Base-by-base conservation (phyloP, 1,140 invertebrate species). In the Drosophila nebulosa region DNA sequence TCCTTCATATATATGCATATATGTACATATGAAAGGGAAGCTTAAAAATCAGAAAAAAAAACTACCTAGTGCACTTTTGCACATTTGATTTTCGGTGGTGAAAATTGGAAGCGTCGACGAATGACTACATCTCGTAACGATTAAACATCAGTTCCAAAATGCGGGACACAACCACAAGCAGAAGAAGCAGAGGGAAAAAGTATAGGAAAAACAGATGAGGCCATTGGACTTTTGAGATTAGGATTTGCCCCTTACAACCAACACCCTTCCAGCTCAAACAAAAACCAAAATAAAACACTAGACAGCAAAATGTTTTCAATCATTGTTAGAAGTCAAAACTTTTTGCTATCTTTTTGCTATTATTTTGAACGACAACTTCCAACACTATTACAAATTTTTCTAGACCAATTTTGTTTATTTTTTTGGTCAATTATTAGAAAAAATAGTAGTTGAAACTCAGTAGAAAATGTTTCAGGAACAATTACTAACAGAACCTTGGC, bases 201-300 rank as follows among this genome's bases (percentile, higher is more conserved):
- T 12, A 12, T 32, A 32, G 30, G 12, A 10, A 10, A 32, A 32
- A 10, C 9, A 32, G 30, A 32, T 32, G 39, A 46, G 39, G 39
- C 39, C 39, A 46, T 21, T 64, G 52, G 63, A 60, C 69, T 65
- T 77, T 62, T 59, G 74, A 81, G 81, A 81, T 86, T 88, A 78
- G 74, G 83, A 86, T 86, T 74, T 86, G 74, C 59, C 39, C 59
- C 16, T 42, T 26, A 39, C 60, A 46, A 24, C 36, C 14, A 21
- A 51, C n/a, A n/a, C 27, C 27, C 7, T 30, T 1, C 27, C 27
- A 30, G 7, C 27, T 30, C 35, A 56, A 59, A 66, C 56, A 50
- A 71, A 61, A 70, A 46, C 50, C 32, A 30, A 30, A 35, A 50
- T 60, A 30, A 7, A 30, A 46, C 56, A 24, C 26, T 32, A 18